Conservation (phyloP, 2,797 vertebrate species). For the Chaenodraco wilsoni region DNA sequence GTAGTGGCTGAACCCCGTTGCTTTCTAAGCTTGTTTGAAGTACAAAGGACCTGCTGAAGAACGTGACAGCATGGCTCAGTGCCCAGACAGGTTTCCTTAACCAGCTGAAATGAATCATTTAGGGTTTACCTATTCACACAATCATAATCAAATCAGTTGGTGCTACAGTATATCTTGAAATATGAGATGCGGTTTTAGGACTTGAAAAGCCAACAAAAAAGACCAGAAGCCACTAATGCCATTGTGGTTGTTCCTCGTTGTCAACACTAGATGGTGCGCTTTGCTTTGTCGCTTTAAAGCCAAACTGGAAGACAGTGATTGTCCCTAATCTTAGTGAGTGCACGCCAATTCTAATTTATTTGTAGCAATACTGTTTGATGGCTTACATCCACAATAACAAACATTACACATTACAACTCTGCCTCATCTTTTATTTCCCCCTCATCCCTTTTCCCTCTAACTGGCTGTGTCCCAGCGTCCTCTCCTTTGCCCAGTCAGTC, state of each 20-base stretch:
- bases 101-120: constrained; percentile 15
- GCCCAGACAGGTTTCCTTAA: constrained; percentile 30
- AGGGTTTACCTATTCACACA: constrained; percentile 32
- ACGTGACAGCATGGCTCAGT: constrained; percentile 14
- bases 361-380: neutral
- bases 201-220: neutral
- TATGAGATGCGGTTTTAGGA: constrained; percentile 1
- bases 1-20: constrained; percentile 27
- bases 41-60: constrained; percentile 32
- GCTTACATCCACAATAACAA: neutral
- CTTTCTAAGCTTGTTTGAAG: constrained; percentile 38
- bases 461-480: constrained; percentile 23
- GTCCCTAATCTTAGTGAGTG: neutral
- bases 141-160: constrained; percentile 29
- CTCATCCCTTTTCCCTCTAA: neutral
- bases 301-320: neutral
- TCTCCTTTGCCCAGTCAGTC: constrained; percentile 25
- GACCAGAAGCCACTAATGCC: neutral
- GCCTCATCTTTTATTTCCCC: neutral
- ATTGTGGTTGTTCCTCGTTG: constrained; percentile 3
- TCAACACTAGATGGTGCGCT: constrained; percentile 70
- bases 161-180: neutral
- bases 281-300: constrained; percentile 26
- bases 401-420: neutral
- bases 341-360: neutral